Percentiles rank a stretch among this genome's conserved stretches.
These are phyloP conservation scores for Hedychridium roseum DNA, from an alignment of 2,888 invertebrate species.

Conservation along the genomic window DNA sequence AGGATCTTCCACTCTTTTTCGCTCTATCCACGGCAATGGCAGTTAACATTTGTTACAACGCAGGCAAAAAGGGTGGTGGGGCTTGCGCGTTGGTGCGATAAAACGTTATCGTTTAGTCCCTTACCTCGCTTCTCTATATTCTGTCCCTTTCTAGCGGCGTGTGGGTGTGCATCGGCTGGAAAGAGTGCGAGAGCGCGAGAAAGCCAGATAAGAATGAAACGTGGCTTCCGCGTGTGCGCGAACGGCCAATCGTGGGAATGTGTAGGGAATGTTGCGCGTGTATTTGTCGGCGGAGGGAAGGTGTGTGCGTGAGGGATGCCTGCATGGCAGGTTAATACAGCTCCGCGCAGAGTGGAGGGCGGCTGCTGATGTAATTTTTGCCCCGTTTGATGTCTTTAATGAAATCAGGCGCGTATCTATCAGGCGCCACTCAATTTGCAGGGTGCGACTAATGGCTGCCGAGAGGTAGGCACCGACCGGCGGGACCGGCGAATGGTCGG, in stretches of 20 bases:
- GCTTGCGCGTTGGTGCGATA: no score
- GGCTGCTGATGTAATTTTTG: constrained; percentile 62
- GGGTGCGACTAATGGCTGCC: constrained; percentile 62
- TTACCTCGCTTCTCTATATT: no score
- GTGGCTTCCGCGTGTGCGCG: constrained; percentile 6
- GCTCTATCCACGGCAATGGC: no score
- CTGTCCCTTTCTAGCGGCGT: not conserved
- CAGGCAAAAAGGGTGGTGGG: no score
- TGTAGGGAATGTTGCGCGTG: constrained; percentile 7
- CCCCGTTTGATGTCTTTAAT: constrained; percentile 63
- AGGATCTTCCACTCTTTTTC: no score
- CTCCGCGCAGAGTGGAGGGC: constrained; percentile 49
- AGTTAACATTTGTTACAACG: no score
- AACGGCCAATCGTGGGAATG: no score
- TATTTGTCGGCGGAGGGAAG: not conserved
- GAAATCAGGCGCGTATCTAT: constrained; percentile 62
- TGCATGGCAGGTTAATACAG: constrained; percentile 32
- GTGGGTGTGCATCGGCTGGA: constrained; percentile 1
- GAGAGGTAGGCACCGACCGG: constrained; percentile 47
- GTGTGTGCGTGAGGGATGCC: constrained; percentile 34
- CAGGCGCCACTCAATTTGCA: constrained; percentile 62
- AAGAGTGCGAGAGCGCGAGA: constrained; percentile 1
- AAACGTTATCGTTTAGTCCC: no score
- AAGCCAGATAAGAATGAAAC: constrained; percentile 17
- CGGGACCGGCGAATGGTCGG: constrained; percentile 35